Base-by-base conservation (phyloP, 2,113 vertebrate genomes). In the Aspiorhynchus laticeps region DNA sequence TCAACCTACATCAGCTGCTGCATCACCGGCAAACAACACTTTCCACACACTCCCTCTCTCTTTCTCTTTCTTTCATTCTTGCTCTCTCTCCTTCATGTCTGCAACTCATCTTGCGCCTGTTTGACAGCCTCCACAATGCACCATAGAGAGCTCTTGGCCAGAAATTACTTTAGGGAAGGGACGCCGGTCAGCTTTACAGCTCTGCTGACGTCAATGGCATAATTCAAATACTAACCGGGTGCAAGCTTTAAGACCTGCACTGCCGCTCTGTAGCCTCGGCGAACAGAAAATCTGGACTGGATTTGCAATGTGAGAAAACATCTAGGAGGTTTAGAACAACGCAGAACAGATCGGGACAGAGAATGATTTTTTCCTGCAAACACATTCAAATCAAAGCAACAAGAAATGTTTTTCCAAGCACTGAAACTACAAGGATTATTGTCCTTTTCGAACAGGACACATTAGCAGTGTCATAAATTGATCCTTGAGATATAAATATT, bases 141-240 rank as follows among this genome's bases (percentile, higher is more conserved):
- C 91, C 91, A 95, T 95, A 95, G 96, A 96, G 95, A 91, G 93
- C 92, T 89, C 91, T 95, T 98, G 97, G 97, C 97, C 96, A 89
- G 88, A 92, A 93, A 89, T 90, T 86, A 91, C 94, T 84, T 94
- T 93, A 94, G 96, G 96, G 96, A 97, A 95, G 96, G 96, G 95
- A 96, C 89, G 93, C 95, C 28, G 94, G 95, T 95, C 93, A 96
- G 96, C 95, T 98, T 99, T 98, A 99, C 97, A 96, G 97, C 97
- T 96, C 94, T 96, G 96, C 97, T 99, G 98, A 99, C 98, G 97
- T 99, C 98, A 99, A 99, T 98, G 94, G 96, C 97, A 99, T 99
- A 98, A 98, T 97, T 99, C 97, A 97, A 98, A 99, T 99, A 97
- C 96, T 97, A 97, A 97, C 94, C 96, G 96, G 95, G 96, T 93